phyloP scores from a whole-genome alignment of 2,113 vertebrate species.

The Opisthocomus hoazin region DNA sequence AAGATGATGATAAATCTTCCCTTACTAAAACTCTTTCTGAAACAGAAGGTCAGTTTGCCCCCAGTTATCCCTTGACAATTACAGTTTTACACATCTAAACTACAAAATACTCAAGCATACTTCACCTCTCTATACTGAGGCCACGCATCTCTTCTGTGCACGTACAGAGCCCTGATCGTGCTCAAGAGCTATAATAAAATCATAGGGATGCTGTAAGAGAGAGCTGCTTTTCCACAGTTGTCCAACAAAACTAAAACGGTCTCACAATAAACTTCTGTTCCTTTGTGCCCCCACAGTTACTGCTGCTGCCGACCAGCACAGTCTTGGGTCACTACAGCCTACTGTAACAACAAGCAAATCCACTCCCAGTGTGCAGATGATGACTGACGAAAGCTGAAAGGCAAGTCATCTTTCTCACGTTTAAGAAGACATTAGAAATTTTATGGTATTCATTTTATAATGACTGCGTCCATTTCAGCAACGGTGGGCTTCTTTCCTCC shows the following conservation, averaged over 20 bases:
- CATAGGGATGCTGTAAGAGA: neutral
- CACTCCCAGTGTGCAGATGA: neutral
- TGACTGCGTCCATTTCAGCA: neutral
- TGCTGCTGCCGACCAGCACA: neutral
- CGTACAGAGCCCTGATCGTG: neutral
- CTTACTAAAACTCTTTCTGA: neutral
- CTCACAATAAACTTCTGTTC: neutral
- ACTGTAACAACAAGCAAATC: neutral
- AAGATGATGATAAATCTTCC: neutral
- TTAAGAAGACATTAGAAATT: neutral
- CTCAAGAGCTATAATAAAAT: neutral
- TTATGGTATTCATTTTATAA: neutral
- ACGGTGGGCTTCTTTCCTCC: neutral
- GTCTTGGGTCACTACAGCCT: neutral
- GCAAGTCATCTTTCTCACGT: neutral
- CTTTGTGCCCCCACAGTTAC: neutral
- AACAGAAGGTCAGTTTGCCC: neutral
- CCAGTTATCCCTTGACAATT: neutral
- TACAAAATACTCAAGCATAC: neutral
- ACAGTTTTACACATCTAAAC: neutral
- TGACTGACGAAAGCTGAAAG: neutral
- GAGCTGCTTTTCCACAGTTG: neutral
- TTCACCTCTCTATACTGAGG: neutral
- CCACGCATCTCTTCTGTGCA: neutral
- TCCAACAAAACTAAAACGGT: neutral